Evolutionary conservation across 2,113 vertebrate genomes (phyloP), one percentile per base, ranked within the genome.

Genomic region (Platanista minor): DNA sequence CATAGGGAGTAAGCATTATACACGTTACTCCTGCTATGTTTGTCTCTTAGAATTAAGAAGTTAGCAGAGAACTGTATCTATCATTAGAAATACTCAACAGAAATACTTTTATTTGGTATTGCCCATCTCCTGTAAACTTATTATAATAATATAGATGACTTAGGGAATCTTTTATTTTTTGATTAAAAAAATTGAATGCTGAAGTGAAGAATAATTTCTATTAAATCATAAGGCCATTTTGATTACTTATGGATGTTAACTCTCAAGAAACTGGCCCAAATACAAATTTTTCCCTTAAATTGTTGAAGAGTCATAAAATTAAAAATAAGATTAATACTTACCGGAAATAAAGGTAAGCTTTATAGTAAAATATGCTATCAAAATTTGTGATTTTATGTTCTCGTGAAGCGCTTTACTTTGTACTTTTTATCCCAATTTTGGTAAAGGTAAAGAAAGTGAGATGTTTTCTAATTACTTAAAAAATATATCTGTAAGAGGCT

Each of bases 381-480:
- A 94, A 87, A 77, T 66, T 43, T 72, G 6, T 33, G 8, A 41
- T 77, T 74, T 61, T 71, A 46, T 87, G 23, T 77, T 71, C 52
- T 80, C 21, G 0, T 54, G 21, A 92, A 83, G 41, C 23, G n/a
- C 21, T 75, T 43, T 87, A 67, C 78, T 61, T 88, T 96, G 15
- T 49, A 77, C 3, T 93, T 88, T 92, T 90, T 36, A 96, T 80
- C 17, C 1, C 62, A 94, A 81, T 94, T 94, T 94, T 86, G 25
- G 13, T 89, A 69, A 85, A 81, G 21, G 9, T 12, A 95, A 87
- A 80, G 46, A 87, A 92, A 54, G 18, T 1, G 85, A 83, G 3
- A 61, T 66, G 10, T 59, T 74, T 93, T 91, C 18, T 74, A 80
- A 80, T 89, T 75, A 83, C 8, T 84, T 64, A 59, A 92, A 92